Base-by-base conservation (phyloP, 2,888 invertebrate species). In the Acanthopleura granulata region DNA sequence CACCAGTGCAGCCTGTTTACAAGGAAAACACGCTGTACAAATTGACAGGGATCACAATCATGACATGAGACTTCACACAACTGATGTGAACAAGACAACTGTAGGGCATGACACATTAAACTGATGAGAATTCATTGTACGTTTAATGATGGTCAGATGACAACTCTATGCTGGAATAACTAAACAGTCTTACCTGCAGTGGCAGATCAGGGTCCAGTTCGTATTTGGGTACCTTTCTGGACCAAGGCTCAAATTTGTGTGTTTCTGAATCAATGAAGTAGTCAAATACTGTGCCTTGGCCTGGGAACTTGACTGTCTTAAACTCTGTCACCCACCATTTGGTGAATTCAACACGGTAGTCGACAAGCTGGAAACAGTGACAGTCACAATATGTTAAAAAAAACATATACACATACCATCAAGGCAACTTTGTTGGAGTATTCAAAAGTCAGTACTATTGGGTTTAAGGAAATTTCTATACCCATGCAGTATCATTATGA, bases 261-360 rank as follows among this genome's bases (percentile, higher is more conserved):
- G 95, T 95, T 91, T 97, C 97, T 62, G 93, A 90, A 89, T 98
- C 97, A 87, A 98, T 95, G 90, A 94, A 98, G 89, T 95, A 98
- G 91, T 98, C 98, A 88, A 98, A 98, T 11, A 98, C 97, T 0
- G 97, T 97, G 4, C 97, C 97, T 76, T 95, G 95, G 73, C 94
- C 83, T 0, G 98, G 98, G 90, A 97, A 98, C 91, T 96, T 97
- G 1, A 98, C 93, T 30, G 94, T 95, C 91, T 98, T 98, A 91
- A 98, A 98, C 91, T 98, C 98, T 87, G 96, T 97, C 18, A 94
- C 92, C 96, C 97, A 98, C 98, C 98, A 98, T 92, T 98, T 98
- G 66, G 97, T 96, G 90, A 97, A 98, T 90, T 98, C 98, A 82
- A 95, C 95, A 66, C 97, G 93, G 94, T 97, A 96, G 89, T 98